Percentiles rank a stretch among this genome's conserved stretches.
These are phyloP conservation scores for Protobothrops flavoviridis DNA, from an alignment of 2,113 vertebrate genomes.

Conservation along the genomic window DNA sequence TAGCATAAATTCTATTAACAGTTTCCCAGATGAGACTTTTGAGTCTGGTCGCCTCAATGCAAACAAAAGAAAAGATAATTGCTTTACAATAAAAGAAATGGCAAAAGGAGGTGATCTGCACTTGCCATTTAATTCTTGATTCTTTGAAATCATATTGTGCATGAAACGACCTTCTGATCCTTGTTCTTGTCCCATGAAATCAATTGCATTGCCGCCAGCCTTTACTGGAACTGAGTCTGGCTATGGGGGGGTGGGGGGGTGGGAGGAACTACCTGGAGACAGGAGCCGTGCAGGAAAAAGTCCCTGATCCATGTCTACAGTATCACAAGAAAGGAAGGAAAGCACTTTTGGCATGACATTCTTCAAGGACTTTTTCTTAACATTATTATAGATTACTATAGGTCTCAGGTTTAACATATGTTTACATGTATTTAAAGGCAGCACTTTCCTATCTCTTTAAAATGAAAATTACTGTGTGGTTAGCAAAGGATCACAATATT, in stretches of 20 bases:
- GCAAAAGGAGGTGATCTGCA: slow-evolving; percentile 33
- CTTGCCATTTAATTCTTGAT: slow-evolving; percentile 32
- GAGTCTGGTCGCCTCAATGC: slow-evolving; percentile 49
- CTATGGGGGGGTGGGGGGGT: not conserved
- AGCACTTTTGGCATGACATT: not conserved
- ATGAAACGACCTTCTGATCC: slow-evolving; percentile 40
- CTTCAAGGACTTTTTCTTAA: not conserved
- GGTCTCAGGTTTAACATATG: not conserved
- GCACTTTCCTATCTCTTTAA: not conserved
- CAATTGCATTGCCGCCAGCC: not conserved
- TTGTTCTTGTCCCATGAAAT: not conserved
- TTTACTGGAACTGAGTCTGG: not conserved
- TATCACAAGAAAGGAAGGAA: rapidly evolving
- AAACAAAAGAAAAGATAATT: slow-evolving; percentile 68
- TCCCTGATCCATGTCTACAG: not conserved
- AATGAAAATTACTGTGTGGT: not conserved
- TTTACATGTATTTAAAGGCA: not conserved
- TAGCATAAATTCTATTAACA: slow-evolving; percentile 73
- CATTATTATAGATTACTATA: not conserved
- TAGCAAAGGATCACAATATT: not conserved
- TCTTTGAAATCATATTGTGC: not conserved
- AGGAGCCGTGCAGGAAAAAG: not conserved
- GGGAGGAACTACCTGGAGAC: not conserved
- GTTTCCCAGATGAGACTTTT: slow-evolving; percentile 66
- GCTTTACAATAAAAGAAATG: slow-evolving; percentile 57